Percentiles rank a stretch among this genome's conserved stretches.
Conservation (phyloP, 2,888 invertebrate genomes). For the Nemotelus nigrinus region DNA sequence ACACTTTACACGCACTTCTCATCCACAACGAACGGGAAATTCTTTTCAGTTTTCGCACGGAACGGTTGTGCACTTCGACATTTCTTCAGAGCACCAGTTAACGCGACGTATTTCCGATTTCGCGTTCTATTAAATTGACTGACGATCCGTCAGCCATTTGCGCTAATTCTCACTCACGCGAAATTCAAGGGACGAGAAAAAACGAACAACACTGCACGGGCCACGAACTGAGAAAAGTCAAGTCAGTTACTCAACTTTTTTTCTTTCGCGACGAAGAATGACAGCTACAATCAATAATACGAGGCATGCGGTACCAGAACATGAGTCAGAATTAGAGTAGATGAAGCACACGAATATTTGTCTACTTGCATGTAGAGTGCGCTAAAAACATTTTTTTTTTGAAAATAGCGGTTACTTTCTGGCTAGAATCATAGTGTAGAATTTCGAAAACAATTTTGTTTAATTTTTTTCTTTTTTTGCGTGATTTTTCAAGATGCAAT, state of each 20-base stretch:
- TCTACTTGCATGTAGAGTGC: too few species aligned
- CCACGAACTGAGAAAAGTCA: constrained; percentile 39
- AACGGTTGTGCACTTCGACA: constrained; percentile 26
- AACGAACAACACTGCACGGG: constrained; percentile 24
- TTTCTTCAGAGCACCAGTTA: constrained; percentile 22
- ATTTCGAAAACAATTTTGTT: too few species aligned
- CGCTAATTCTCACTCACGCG: constrained; percentile 28
- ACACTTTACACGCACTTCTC: constrained; percentile 15
- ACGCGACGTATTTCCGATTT: constrained; percentile 30
- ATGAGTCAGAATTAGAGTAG: neutral
- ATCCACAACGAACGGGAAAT: constrained; percentile 34
- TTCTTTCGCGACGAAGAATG: constrained; percentile 26
- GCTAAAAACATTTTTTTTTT: too few species aligned
- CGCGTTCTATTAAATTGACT: neutral
- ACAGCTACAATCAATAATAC: constrained; percentile 31
- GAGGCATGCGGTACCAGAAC: neutral
- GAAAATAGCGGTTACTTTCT: too few species aligned
- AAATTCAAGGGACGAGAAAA: constrained; percentile 14
- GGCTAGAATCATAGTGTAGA: too few species aligned
- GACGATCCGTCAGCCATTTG: constrained; percentile 36
- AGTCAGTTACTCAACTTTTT: constrained; percentile 29
- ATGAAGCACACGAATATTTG: too few species aligned
- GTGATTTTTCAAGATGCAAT: too few species aligned
- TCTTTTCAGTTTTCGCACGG: constrained; percentile 22
- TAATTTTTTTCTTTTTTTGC: too few species aligned